A percentile compares a stretch with the other conserved stretches of the same genome.
Conservation (phyloP, 2,888 invertebrate genomes). For the Pherbina coryleti region DNA sequence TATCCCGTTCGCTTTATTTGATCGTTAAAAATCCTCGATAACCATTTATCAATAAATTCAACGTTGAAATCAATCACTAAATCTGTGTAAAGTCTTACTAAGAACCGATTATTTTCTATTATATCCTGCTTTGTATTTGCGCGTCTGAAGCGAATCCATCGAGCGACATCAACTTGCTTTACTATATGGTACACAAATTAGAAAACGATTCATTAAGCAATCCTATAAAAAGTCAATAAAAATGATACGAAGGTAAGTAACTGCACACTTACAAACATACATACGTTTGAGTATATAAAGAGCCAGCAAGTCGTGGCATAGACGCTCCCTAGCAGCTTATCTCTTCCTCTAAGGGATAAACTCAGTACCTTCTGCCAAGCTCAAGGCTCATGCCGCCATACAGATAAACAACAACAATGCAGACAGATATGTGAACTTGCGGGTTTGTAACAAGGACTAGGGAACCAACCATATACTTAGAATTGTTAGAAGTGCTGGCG, state of each 20-base stretch:
- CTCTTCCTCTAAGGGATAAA: not conserved
- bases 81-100: no score
- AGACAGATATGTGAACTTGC: not conserved
- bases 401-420: not conserved
- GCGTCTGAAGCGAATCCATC: no score
- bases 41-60: no score
- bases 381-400: not conserved
- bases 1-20: no score
- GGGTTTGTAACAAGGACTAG: not conserved
- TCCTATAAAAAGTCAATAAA: slow-evolving; percentile 24
- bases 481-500: slow-evolving; percentile 57
- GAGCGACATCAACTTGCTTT: no score
- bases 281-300: no score
- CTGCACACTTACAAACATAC: not conserved
- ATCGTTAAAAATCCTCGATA: no score
- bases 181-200: slow-evolving; percentile 8
- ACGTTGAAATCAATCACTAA: no score
- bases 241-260: slow-evolving; percentile 1
- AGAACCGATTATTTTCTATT: no score
- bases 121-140: no score
- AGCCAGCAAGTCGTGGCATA: not conserved
- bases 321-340: slow-evolving; percentile 16
- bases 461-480: slow-evolving; percentile 40
- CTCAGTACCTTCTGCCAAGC: no score
- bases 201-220: slow-evolving; percentile 29